Percentiles rank a stretch among this genome's conserved stretches.
phyloP scores from a whole-genome alignment of 2,113 vertebrate species.

The Phasianus colchicus region DNA sequence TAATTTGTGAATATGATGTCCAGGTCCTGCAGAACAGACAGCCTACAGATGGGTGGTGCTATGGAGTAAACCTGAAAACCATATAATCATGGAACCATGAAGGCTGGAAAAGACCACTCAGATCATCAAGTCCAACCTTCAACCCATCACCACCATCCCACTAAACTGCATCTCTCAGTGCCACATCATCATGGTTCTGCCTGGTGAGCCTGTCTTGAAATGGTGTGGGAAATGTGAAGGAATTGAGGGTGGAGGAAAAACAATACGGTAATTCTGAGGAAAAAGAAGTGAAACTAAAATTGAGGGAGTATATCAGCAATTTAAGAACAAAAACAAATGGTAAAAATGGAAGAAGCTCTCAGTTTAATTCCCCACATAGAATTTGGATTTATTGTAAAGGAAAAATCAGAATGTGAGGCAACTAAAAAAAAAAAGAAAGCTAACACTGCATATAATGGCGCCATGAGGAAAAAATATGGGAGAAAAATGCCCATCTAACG shows the following conservation, averaged over 20 bases:
- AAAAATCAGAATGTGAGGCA: constrained; percentile 21
- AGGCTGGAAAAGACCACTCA: too few species aligned
- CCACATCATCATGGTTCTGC: background rate
- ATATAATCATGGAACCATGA: too few species aligned
- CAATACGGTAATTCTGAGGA: background rate
- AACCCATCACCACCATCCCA: too few species aligned
- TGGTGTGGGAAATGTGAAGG: background rate
- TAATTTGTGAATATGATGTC: background rate
- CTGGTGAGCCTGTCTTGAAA: background rate
- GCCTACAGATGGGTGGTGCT: background rate
- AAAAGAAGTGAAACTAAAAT: background rate
- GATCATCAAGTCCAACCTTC: too few species aligned
- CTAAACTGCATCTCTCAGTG: too few species aligned
- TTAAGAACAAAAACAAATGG: background rate
- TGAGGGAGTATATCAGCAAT: background rate
- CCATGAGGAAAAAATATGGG: constrained; percentile 29
- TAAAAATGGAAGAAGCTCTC: background rate
- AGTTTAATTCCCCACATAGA: background rate
- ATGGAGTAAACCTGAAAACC: background rate
- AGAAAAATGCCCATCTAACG: constrained; percentile 36
- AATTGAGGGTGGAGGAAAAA: rapidly evolving
- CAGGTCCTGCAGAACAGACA: background rate
- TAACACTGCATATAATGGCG: background rate
- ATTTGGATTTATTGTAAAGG: background rate
- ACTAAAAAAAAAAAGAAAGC: background rate